A percentile compares a stretch with the other conserved stretches of the same genome.
phyloP scores from a whole-genome alignment of 2,888 invertebrate species.

The Hymenopus coronatus region DNA sequence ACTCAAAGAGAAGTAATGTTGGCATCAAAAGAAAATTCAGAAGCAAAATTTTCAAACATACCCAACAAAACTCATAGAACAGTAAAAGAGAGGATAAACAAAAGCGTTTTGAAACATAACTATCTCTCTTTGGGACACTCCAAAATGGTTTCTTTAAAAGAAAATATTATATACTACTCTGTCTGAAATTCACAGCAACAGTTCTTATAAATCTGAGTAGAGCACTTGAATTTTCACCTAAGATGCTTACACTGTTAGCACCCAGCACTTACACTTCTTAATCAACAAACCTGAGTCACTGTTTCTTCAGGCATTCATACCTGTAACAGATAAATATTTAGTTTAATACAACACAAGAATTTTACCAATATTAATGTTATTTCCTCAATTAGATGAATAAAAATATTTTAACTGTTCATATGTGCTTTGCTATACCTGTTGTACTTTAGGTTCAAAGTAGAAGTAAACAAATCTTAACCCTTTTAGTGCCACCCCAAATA shows the following conservation, averaged over 20 bases:
- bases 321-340: neutral
- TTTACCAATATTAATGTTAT: neutral
- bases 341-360: neutral
- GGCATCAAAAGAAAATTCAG: neutral
- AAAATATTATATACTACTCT: neutral
- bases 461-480: no score
- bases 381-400: no score
- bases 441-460: no score
- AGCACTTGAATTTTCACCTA: neutral
- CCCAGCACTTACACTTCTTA: neutral
- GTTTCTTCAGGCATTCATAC: neutral
- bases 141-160: neutral
- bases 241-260: neutral
- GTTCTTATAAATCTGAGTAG: neutral
- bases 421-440: no score
- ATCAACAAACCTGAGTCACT: neutral
- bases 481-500: no score
- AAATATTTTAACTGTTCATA: no score
- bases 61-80: neutral
- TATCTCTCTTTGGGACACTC: neutral
- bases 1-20: neutral
- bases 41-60: neutral
- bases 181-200: neutral
- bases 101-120: neutral
- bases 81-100: neutral